A percentile compares a stretch with the other conserved stretches of the same genome.
Evolutionary conservation across 2,797 vertebrate species (phyloP).

Genomic region (Chaenodraco wilsoni): DNA sequence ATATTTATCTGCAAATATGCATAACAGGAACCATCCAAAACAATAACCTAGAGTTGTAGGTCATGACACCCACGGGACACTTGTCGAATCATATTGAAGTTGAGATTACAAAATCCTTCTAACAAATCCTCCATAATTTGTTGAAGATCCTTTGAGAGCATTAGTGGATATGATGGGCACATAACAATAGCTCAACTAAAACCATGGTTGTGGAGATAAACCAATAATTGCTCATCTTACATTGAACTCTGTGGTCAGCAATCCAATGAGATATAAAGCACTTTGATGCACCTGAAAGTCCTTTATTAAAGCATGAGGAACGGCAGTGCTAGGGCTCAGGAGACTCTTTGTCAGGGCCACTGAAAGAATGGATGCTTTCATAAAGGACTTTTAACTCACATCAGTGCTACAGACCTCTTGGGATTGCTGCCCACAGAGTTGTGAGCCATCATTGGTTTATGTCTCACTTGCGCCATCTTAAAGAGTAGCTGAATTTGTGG

Average conservation of each 20-base stretch:
- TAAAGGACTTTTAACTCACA: constrained; percentile 41
- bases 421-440: constrained; percentile 25
- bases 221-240: constrained; percentile 22
- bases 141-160: constrained; percentile 26
- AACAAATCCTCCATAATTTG: not conserved
- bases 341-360: constrained; percentile 25
- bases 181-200: constrained; percentile 19
- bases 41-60: no score
- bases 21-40: not conserved
- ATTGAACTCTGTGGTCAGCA: constrained; percentile 26
- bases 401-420: constrained; percentile 18
- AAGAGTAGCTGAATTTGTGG: constrained; percentile 8
- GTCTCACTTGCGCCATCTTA: constrained; percentile 11
- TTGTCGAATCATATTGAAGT: constrained; percentile 6
- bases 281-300: constrained; percentile 24
- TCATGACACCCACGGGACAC: no score
- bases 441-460: constrained; percentile 26
- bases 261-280: constrained; percentile 16
- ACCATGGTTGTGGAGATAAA: constrained; percentile 39
- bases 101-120: constrained; percentile 11
- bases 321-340: constrained; percentile 13
- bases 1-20: constrained; percentile 1
- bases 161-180: constrained; percentile 11
- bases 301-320: constrained; percentile 35
- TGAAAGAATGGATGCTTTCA: constrained; percentile 41